Conservation (phyloP, 2,888 invertebrate genomes). For the Cheilosia grossa region DNA sequence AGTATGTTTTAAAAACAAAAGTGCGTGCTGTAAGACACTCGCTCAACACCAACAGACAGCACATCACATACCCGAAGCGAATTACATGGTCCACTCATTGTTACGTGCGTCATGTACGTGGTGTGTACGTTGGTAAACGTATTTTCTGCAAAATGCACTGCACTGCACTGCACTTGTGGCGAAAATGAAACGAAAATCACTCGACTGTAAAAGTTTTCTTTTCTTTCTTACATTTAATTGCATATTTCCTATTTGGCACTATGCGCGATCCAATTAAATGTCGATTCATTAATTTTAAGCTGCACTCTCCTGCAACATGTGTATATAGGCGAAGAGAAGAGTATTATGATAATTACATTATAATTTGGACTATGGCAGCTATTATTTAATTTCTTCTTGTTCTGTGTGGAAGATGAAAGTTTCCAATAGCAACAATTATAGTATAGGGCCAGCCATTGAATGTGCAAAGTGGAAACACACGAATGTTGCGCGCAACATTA, state of each 20-base stretch:
- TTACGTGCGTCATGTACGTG: conserved; percentile 35
- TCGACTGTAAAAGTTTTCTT: conserved; percentile 51
- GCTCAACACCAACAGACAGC: conserved; percentile 3
- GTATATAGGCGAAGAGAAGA: background rate
- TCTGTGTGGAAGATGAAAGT: conserved; percentile 22
- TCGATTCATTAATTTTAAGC: conserved; percentile 30
- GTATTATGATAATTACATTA: conserved; percentile 11
- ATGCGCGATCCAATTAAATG: conserved; percentile 16
- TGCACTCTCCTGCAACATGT: conserved; percentile 19
- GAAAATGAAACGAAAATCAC: conserved; percentile 58
- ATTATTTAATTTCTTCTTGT: background rate
- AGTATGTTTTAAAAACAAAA: background rate
- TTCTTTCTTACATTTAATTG: conserved; percentile 31
- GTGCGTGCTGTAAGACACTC: conserved; percentile 37
- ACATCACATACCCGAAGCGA: conserved; percentile 17
- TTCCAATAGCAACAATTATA: background rate
- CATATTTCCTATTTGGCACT: conserved; percentile 38
- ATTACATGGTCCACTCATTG: conserved; percentile 44
- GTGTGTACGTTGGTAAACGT: conserved; percentile 22
- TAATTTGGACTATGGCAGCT: background rate
- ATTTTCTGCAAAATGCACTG: conserved; percentile 30
- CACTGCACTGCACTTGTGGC: conserved; percentile 36
- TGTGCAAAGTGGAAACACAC: background rate
- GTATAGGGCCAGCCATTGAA: conserved; percentile 4
- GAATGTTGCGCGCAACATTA: conserved; percentile 15